Base-by-base conservation (phyloP, 2,113 vertebrate genomes). In the Nannospalax galili region DNA sequence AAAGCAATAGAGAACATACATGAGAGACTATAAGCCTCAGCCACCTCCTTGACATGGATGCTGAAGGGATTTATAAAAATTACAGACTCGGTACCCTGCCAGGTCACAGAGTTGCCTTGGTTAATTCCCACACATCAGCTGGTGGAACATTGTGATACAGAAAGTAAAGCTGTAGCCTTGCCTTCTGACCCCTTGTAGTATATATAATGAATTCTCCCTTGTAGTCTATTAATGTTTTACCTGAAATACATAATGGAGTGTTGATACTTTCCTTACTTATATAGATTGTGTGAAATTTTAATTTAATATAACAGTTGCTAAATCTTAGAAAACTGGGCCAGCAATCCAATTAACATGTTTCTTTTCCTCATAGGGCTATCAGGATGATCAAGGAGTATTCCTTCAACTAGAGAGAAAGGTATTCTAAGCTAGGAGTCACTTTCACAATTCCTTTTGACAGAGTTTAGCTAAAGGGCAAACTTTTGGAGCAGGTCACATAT, bases 241-340 rank as follows among this genome's bases (percentile, higher is more conserved):
- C 56, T 89, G n/a, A 37, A 91, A 70, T 88, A 32, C 19, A 22
- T 75, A 92, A 65, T 17, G 62, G 26, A 67, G 30, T 88, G 32
- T 24, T 90, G 8, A 14, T 80, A 84, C 86, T 87, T 10, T 74
- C 22, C 72, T 88, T 77, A 37, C 28, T 79, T 70, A 80, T 52
- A 40, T 26, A 75, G 35, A 78, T 42, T 94, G 22, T 67, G 32
- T 67, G 65, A 79, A 86, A 86, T 17, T 5, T 45, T 91, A 88
- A 88, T 82, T 67, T 91, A 93, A 70, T 62, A 45, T 90, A 92
- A 26, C 72, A 45, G 28, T 75, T 90, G 52, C 45, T 79, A 28
- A 75, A 48, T 48, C 52, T 24, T 90, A 72, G 42, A 92, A 84
- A 94, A 77, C 52, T 96, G 58, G 70, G 78, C 14, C 72, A 94